Evolutionary conservation across 2,888 invertebrate species (phyloP), one percentile per base, ranked within the genome.

Genomic region (Pachycephus smyrnensis): DNA sequence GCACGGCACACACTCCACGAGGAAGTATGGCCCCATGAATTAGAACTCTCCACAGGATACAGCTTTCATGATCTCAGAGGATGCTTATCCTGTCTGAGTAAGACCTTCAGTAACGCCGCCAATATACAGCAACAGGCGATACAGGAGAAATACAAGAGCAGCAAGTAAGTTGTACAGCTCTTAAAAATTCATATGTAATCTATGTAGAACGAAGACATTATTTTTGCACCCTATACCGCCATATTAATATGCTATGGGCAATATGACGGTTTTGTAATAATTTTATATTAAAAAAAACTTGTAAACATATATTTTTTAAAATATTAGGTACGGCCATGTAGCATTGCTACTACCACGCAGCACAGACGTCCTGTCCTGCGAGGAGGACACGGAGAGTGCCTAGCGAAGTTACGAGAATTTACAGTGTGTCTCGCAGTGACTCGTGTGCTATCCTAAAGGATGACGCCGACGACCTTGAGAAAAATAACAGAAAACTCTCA

Each of bases 111-210:
- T 75, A 94, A 94, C 87, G 96, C 97, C 4, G 90, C 93, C 11
- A 92, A 92, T 69, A 93, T 95, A 84, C 94, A 94, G 69, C 97
- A 98, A 89, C 96, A 96, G 90, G 97, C 98, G 75, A 96, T 98
- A 83, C 94, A 95, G 83, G 98, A 98, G 89, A 98, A 98, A 92
- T 98, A 97, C 93, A 96, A 95, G 91, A 93, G 92, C 84, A 94
- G 93, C 90, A 96, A 96, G 94, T 96, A 87, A 86, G 87, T 55
- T 55, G 23, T 23, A 2, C 9, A 55, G 15, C 55, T 15, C 4
- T 30, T 12, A 23, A 32, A 73, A 33, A 73, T 40, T 23, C 12
- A 15, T 40, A 4, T 74, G 23, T 40, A 36, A 11, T 40, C 23
- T 55, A 9, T 23, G 9, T 55, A 23, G 23, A 55, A 55, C 9